Evolutionary conservation across 2,888 invertebrate species (phyloP).

Genomic region (Dryobota labecula): DNA sequence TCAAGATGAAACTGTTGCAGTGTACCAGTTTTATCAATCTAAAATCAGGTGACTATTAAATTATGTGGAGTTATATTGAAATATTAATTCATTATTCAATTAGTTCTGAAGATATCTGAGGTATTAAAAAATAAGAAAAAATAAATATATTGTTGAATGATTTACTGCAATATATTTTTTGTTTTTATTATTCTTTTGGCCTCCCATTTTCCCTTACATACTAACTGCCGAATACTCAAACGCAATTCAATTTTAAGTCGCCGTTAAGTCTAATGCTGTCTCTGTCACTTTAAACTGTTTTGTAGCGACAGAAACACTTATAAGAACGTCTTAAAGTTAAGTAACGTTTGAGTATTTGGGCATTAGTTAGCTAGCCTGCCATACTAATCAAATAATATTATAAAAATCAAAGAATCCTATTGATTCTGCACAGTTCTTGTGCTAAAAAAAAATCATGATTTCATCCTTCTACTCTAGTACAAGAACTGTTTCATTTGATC

Average conservation of each 20-base stretch:
- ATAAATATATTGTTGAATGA: too few species aligned
- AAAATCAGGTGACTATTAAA: background rate
- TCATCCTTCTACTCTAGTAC: background rate
- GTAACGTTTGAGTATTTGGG: too few species aligned
- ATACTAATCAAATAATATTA: background rate
- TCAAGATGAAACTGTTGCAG: background rate
- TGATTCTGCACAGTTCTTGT: background rate
- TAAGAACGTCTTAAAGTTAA: too few species aligned
- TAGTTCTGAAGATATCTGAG: background rate
- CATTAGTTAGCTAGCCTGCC: too few species aligned
- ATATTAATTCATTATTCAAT: background rate
- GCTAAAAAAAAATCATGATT: background rate
- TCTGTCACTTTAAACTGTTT: too few species aligned
- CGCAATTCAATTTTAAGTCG: too few species aligned
- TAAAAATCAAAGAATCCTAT: background rate
- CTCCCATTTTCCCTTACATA: background rate
- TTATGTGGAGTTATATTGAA: background rate
- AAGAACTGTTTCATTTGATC: conserved; percentile 11
- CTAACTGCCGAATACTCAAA: too few species aligned
- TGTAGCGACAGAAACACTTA: too few species aligned
- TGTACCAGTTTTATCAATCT: background rate
- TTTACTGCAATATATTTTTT: too few species aligned
- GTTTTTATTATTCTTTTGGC: too few species aligned
- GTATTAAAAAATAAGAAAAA: too few species aligned
- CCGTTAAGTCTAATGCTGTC: too few species aligned